Evolutionary conservation across 2,888 invertebrate species (phyloP).

Genomic region (Hirtodrosophila histrioides): DNA sequence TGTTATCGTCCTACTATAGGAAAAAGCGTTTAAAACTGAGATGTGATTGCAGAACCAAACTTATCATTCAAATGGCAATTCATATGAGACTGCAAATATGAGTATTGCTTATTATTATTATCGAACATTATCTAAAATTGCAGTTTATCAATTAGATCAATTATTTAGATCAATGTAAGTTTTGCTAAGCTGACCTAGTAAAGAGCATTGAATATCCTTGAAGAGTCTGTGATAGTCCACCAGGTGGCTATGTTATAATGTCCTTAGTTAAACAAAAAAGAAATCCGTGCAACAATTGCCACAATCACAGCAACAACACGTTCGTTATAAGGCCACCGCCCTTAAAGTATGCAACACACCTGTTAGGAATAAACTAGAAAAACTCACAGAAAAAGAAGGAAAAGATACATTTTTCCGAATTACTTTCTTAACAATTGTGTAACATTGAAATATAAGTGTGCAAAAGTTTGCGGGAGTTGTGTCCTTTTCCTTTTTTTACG

Average conservation of each 20-base stretch:
- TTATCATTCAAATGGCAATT: no score
- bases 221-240: not conserved
- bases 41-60: no score
- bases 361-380: constrained; percentile 34
- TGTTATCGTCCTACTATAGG: no score
- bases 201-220: not conserved
- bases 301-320: constrained; percentile 64
- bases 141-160: constrained; percentile 32
- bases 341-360: constrained; percentile 48
- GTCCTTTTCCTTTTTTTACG: no score
- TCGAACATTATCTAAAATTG: no score
- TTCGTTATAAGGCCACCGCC: constrained; percentile 9
- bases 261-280: not conserved
- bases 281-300: constrained; percentile 44
- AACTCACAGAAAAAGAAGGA: constrained; percentile 6
- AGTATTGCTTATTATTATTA: no score
- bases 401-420: no score
- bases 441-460: no score
- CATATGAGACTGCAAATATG: no score
- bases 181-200: constrained; percentile 34
- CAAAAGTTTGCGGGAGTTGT: no score
- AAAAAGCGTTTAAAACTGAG: no score
- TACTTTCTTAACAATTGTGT: no score
- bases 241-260: constrained; percentile 13
- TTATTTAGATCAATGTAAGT: constrained; percentile 13